A percentile compares a stretch with the other conserved stretches of the same genome.
Conservation (phyloP, 2,797 vertebrate species). For the Percopsis omiscomaycus region DNA sequence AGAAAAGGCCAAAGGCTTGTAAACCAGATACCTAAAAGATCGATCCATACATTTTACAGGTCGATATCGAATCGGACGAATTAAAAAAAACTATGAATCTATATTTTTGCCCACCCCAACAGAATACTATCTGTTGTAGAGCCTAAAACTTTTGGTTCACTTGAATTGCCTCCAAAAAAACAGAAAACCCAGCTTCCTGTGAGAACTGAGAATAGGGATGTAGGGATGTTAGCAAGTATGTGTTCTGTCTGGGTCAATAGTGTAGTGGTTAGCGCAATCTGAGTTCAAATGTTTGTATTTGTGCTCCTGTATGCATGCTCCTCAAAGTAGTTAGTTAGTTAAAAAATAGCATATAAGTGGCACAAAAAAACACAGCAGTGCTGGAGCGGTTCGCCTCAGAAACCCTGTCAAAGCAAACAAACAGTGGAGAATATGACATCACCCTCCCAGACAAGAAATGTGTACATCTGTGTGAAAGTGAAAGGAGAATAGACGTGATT, state of each 20-base stretch:
- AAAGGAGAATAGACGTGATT: neutral
- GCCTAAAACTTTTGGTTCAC: too few species aligned
- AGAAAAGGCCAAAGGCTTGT: too few species aligned
- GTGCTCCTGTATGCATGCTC: neutral
- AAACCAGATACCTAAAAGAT: too few species aligned
- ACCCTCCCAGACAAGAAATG: conserved; percentile 39
- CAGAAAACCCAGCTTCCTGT: too few species aligned
- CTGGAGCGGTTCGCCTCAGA: conserved; percentile 18
- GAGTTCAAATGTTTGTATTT: conserved; percentile 27
- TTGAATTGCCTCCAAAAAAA: too few species aligned
- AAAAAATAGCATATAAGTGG: too few species aligned
- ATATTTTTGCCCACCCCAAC: too few species aligned
- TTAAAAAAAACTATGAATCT: too few species aligned
- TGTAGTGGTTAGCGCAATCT: conserved; percentile 31
- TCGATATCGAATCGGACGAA: too few species aligned
- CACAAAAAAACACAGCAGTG: neutral
- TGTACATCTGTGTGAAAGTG: conserved; percentile 21
- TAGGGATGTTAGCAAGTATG: neutral
- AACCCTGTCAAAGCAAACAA: conserved; percentile 39
- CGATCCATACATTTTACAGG: too few species aligned
- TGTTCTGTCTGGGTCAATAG: conserved; percentile 2
- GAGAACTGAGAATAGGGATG: neutral
- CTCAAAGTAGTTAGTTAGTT: neutral
- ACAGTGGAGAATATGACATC: conserved; percentile 44
- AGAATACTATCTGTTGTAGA: too few species aligned